Percentiles rank a stretch among this genome's conserved stretches.
Evolutionary conservation across 1,140 invertebrate genomes (phyloP).

Genomic region (Philaenus spumarius): DNA sequence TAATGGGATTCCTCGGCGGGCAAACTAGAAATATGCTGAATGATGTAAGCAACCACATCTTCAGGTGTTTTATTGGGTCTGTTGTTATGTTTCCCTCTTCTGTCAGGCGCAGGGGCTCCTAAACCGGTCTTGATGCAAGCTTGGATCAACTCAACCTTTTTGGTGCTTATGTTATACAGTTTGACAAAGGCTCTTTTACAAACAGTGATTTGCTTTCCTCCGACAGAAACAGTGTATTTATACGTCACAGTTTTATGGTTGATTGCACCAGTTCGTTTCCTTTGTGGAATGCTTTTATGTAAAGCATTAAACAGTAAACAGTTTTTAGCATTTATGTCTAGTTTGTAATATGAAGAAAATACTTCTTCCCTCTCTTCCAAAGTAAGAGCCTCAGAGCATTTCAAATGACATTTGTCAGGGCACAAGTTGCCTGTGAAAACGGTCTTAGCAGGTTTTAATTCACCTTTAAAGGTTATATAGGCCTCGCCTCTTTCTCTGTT

Average conservation of each 20-base stretch:
- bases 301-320: neutral
- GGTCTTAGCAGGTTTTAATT: too few species aligned
- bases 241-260: constrained; percentile 14
- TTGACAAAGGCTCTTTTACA: constrained; percentile 16
- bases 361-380: neutral
- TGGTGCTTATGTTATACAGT: constrained; percentile 19
- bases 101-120: constrained; percentile 12
- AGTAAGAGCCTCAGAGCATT: neutral
- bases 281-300: neutral
- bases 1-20: constrained; percentile 26
- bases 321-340: constrained; percentile 6
- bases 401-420: constrained; percentile 10
- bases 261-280: neutral
- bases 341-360: too few species aligned
- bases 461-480: too few species aligned
- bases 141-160: constrained; percentile 23
- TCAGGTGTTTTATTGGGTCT: constrained; percentile 17
- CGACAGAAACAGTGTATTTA: constrained; percentile 5
- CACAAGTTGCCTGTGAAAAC: neutral
- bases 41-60: constrained; percentile 16
- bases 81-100: constrained; percentile 13
- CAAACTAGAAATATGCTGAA: too few species aligned
- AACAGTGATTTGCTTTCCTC: neutral
- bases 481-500: too few species aligned
- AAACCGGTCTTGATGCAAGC: constrained; percentile 14